A percentile compares a stretch with the other conserved stretches of the same genome.
These are phyloP conservation scores for Sycophaga agraensis DNA, from an alignment of 1,140 invertebrate genomes.

Conservation along the genomic window DNA sequence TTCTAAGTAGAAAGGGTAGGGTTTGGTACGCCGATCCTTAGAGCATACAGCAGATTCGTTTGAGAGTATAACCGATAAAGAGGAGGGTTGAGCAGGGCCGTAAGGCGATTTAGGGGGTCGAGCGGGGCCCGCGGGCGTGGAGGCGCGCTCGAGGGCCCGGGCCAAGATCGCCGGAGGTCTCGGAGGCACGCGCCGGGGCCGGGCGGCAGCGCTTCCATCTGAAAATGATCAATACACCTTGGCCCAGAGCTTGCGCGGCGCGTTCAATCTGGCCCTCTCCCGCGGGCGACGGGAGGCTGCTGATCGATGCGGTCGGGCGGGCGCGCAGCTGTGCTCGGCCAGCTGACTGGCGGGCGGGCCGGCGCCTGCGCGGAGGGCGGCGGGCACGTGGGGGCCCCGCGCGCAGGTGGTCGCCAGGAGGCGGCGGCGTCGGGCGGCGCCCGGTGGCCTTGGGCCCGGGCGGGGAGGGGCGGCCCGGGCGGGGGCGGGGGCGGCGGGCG, in stretches of 20 bases:
- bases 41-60: no score
- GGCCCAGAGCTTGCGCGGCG: conserved; percentile 3
- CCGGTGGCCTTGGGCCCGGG: no score
- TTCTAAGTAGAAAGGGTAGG: no score
- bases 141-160: neutral
- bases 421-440: no score
- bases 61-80: no score
- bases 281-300: conserved; percentile 1
- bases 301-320: conserved; percentile 17
- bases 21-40: no score
- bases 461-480: neutral
- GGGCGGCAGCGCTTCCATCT: neutral
- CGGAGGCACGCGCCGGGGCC: neutral
- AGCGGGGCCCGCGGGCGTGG: neutral
- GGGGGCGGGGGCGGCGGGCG: conserved; percentile 23
- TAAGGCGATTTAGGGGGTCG: no score
- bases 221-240: conserved; percentile 31
- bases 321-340: no score
- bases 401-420: no score
- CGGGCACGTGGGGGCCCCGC: neutral
- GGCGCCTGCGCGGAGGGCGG: neutral
- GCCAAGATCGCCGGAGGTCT: neutral
- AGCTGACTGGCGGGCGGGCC: neutral
- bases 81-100: no score
- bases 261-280: neutral